These are phyloP conservation scores for Taxidea taxus DNA, from an alignment of 2,113 vertebrate species.

Conservation along the genomic window DNA sequence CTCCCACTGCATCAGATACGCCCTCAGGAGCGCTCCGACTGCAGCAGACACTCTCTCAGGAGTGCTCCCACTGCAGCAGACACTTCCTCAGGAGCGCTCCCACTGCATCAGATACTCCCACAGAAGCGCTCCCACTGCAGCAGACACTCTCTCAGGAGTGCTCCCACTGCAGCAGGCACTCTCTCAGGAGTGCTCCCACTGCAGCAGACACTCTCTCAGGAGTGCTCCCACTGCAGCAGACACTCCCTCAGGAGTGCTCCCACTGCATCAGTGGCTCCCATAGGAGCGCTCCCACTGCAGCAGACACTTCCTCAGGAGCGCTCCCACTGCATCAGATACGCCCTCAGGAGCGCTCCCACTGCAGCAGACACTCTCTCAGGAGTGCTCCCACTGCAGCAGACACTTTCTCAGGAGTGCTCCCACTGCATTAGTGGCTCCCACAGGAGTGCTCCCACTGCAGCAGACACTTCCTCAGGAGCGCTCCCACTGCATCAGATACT, in stretches of 20 bases:
- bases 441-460: neutral
- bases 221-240: neutral
- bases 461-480: no score
- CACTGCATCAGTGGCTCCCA: neutral
- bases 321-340: neutral
- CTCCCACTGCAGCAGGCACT: no score
- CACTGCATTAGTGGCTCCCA: neutral
- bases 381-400: no score
- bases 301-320: neutral
- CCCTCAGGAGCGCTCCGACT: no score
- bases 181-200: neutral
- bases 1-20: no score
- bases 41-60: no score
- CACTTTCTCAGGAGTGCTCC: neutral
- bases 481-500: no score
- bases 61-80: neutral
- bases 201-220: fast-evolving
- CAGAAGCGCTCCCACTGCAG: no score
- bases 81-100: neutral
- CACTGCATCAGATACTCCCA: fast-evolving
- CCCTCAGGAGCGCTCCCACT: fast-evolving
- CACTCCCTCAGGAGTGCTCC: neutral
- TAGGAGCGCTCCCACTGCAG: no score
- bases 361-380: neutral
- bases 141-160: no score